Base-by-base conservation (phyloP, 2,797 vertebrate genomes). In the Octomys mimax region DNA sequence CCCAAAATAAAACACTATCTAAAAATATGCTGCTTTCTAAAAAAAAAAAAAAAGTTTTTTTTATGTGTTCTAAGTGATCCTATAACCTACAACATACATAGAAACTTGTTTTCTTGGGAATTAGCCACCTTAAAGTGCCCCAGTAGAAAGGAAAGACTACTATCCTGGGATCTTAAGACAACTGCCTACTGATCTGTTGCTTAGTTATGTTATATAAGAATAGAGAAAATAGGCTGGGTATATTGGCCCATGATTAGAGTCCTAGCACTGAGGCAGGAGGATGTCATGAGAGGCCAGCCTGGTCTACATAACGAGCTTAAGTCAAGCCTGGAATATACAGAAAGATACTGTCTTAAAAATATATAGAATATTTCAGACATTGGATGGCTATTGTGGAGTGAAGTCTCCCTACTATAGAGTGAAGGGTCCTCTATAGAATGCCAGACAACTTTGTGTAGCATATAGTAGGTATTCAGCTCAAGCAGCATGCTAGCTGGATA, bases 1-100 rank as follows among this genome's bases (percentile, higher is more conserved):
- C 59, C 59, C 7, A 61, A 61, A 24, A 59, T 54, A 59, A 59
- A 59, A 59, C 5, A 61, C 22, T 24, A 61, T 61, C 59, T 87
- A 66, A 92, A 96, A 96, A 91, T 59, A 92, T 66, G 46, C n/a
- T 78, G 39, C 73, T 49, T 49, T 77, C 42, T 49, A 18, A 31
- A 42, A 42, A 49, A 49, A 57, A 9, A 39, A 39, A 57, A 9
- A 39, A 39, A 4, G 39, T 39, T 28, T 16, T 3, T 28, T 77
- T 46, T 46, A 14, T 46, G 42, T 77, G 73, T 77, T 77, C 6
- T 77, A 77, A 77, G 14, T 49, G 42, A 77, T 13, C 21, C 33
- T 83, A 66, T 92, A 39, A 85, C 14, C 66, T 33, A 68, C 59
- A 96, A 77, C 28, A 94, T 46, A 73, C 6, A 95, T 28, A 33